Evolutionary conservation across 2,113 vertebrate genomes (phyloP), one percentile per base, ranked within the genome.

Genomic region (Empidonax alnorum): DNA sequence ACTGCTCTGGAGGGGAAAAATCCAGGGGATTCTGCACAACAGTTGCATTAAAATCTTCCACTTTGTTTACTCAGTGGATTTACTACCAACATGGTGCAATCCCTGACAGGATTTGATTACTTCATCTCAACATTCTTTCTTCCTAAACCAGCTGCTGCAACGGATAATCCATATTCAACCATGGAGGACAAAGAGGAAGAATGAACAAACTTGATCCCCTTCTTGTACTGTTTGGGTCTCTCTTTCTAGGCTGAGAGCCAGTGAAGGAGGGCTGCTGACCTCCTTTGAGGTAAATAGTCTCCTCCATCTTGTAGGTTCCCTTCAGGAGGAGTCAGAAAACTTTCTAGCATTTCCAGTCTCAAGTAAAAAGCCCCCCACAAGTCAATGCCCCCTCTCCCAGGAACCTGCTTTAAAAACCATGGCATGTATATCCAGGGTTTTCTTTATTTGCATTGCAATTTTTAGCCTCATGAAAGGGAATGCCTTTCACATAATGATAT

Each of bases 381-480:
- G 65, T 23, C 79, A 88, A 4, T n/a, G 42, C 6, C 42, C 8
- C 33, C 62, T 14, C 68, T 92, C 46, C 77, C n/a, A 77, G 18
- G 28, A 56, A 76, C 49, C 37, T 35, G 42, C 75, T 79, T 88
- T 50, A 50, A 89, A 90, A 94, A 11, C 1, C 1, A 1, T 15
- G 56, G n/a, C 53, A 52, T 52, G 22, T 35, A 49, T 41, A 84
- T n/a, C 89, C 58, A 84, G 11, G 22, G 24, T 28, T 80, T 66
- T 28, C 66, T 83, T 67, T 71, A 81, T 53, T 89, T 94, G 88
- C 87, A 90, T 35, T 71, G 61, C 35, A 84, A 49, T 41, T 90
- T 92, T 89, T 9, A 90, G 39, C 62, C 58, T 81, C 83, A 56
- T 37, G 52, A 92, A 94, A 90, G 73, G 83, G 52, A 81, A 59